Percentiles rank a stretch among this genome's conserved stretches.
Evolutionary conservation across 2,113 vertebrate species (phyloP).

Genomic region (Macquaria ambigua): DNA sequence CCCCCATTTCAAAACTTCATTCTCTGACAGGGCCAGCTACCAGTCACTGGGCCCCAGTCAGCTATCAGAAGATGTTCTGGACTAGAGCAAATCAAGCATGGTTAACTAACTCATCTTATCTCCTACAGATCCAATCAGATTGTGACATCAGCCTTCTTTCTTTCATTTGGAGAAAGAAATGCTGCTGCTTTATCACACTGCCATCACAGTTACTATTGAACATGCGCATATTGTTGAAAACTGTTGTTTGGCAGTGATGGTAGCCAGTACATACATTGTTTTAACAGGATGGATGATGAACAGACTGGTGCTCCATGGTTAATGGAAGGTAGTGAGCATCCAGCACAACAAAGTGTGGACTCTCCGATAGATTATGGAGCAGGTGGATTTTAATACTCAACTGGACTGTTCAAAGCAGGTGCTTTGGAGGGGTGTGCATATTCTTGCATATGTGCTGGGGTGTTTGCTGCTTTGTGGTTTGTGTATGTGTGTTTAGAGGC

Average conservation of each 20-base stretch:
- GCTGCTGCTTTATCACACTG: not conserved
- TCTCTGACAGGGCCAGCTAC: not conserved
- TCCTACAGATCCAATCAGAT: not conserved
- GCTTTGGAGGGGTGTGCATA: slow-evolving; percentile 51
- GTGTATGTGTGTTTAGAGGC: slow-evolving; percentile 26
- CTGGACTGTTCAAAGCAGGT: slow-evolving; percentile 59
- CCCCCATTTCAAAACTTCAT: not conserved
- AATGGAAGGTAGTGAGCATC: slow-evolving; percentile 36
- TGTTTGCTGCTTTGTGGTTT: slow-evolving; percentile 15
- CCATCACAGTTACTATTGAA: not conserved
- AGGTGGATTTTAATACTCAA: slow-evolving; percentile 61
- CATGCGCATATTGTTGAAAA: not conserved
- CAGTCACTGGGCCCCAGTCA: not conserved
- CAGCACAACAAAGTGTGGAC: slow-evolving; percentile 54
- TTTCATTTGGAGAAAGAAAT: not conserved
- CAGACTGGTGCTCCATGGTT: slow-evolving; percentile 8
- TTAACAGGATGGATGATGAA: slow-evolving; percentile 13
- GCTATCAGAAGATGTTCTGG: not conserved
- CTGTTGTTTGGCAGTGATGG: not conserved
- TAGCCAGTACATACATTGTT: slow-evolving; percentile 2
- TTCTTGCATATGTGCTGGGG: slow-evolving; percentile 39
- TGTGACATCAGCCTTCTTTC: not conserved
- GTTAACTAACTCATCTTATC: not conserved
- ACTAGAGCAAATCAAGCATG: not conserved
- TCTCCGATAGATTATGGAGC: slow-evolving; percentile 65